Conservation (phyloP, 2,113 vertebrate genomes). For the Spheniscus mendiculus region DNA sequence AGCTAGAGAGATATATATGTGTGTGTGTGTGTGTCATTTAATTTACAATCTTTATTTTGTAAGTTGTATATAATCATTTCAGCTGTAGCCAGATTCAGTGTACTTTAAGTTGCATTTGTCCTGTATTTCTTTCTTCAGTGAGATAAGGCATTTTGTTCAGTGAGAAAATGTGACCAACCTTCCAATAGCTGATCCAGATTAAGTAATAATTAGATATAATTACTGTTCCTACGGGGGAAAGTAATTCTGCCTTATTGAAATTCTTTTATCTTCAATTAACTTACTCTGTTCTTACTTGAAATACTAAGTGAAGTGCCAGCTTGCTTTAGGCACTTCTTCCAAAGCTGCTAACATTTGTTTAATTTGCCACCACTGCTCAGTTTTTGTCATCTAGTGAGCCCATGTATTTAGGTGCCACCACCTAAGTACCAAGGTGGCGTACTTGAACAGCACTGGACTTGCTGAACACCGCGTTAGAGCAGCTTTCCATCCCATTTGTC, state of each 20-base stretch:
- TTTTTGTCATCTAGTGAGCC: neutral
- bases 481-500: fast-evolving
- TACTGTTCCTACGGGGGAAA: slow-evolving; percentile 20
- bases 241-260: slow-evolving; percentile 41
- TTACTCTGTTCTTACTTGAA: slow-evolving; percentile 23
- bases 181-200: slow-evolving; percentile 45
- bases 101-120: neutral
- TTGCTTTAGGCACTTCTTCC: slow-evolving; percentile 2
- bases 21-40: neutral
- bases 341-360: neutral
- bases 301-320: neutral
- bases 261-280: slow-evolving; percentile 57
- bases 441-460: neutral
- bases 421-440: too few species aligned
- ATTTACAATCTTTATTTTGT: neutral
- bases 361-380: neutral
- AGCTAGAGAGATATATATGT: neutral
- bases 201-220: slow-evolving; percentile 62
- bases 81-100: neutral
- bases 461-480: neutral
- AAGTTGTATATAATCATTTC: neutral
- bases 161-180: neutral
- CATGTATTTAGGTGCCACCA: fast-evolving
- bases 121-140: neutral
- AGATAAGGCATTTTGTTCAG: neutral